Evolutionary conservation across 2,888 invertebrate genomes (phyloP), one percentile per base, ranked within the genome.

Genomic region (Azorinus chamasolen): DNA sequence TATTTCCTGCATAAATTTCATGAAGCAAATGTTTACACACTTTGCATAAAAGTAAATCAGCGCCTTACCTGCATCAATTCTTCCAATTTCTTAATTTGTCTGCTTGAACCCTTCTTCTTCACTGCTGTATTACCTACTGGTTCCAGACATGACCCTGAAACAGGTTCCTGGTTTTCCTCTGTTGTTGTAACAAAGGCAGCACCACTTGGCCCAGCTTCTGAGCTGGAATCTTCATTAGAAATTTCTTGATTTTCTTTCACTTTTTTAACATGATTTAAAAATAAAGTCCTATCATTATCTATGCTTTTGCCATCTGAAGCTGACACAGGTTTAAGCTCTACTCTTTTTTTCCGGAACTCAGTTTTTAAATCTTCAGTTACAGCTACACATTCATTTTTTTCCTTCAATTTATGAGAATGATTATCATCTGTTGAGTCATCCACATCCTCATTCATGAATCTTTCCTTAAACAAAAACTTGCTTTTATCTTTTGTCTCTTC

Each of bases 81-180:
- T 76, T 90, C 90, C 22, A 89, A 74, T 58, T 80, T 83, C 59
- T 62, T 63, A 3, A 90, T 85, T 51, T 89, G 88, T 65, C 78
- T 85, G 50, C 82, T 66, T 8, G 87, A 88, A 0, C 84, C 87
- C 50, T 79, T 83, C 27, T 65, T 72, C 16, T 39, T 41, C 57
- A 5, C 45, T 18, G n/a, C 45, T 45, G 45, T 5, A 45, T 20
- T 45, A 8, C 6, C 14, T 18, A 43, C 69, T 24, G 46, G 51
- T 39, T 64, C 25, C 51, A 27, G 54, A 46, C 32, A n/a, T 27
- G 27, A 45, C 4, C 45, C 20, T 45, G 45, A 45, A n/a, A 4
- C 14, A 16, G n/a, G 45, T 5, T 5, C 45, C n/a, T 45, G n/a
- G 20, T 18, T 45, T 8, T 14, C 20, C 41, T 16, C 41, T 41